Conservation (phyloP, 92 coral and sea anemone species). For the Meandrina meandrites region DNA sequence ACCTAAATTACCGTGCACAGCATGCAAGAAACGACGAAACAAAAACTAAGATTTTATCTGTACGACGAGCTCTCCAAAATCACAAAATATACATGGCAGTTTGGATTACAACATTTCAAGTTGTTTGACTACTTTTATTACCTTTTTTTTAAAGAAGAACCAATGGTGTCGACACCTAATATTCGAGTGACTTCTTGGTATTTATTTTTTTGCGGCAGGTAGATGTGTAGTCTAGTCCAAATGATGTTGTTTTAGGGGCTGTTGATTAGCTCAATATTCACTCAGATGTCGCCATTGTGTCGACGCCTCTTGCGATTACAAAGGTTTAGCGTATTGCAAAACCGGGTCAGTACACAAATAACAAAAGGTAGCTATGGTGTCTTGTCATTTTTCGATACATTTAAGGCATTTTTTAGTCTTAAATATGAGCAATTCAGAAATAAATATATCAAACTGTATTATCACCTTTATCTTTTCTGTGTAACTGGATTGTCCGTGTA, state of each 20-base stretch:
- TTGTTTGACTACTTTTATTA: background rate
- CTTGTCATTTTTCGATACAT: background rate
- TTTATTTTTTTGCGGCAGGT: background rate
- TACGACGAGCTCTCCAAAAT: background rate
- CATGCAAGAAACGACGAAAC: background rate
- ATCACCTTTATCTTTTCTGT: background rate
- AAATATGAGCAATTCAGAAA: background rate
- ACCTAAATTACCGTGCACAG: background rate
- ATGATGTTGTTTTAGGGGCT: constrained; percentile 18
- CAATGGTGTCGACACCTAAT: too few species aligned
- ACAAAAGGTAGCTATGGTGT: background rate
- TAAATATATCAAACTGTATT: background rate
- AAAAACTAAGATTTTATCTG: background rate
- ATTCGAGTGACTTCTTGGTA: background rate
- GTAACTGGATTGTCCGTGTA: background rate
- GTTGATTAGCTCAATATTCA: constrained; percentile 14
- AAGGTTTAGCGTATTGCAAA: background rate
- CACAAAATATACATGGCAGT: background rate
- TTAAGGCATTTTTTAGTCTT: background rate
- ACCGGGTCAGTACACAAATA: background rate
- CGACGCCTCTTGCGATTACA: background rate
- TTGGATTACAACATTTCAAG: background rate
- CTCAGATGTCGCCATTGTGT: constrained; percentile 20
- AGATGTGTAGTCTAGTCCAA: background rate
- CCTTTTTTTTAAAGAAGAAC: background rate